Conservation (phyloP, 2,797 vertebrate species). For the Alosa sapidissima region DNA sequence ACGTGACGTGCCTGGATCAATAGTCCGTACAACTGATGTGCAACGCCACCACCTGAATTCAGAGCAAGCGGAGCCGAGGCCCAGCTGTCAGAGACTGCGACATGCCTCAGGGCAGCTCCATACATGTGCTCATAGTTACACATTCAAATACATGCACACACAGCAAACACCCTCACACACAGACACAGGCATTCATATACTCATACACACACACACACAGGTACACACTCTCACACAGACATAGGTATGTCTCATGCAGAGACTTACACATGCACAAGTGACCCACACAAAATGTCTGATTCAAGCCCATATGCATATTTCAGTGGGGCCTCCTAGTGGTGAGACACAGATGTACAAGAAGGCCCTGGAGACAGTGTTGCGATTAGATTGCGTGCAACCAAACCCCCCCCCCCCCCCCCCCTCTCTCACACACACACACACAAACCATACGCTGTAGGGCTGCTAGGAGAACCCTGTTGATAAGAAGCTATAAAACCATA, state of each 20-base stretch:
- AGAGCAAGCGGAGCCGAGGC: not conserved
- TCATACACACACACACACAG: not conserved
- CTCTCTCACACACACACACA: not conserved
- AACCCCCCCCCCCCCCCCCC: not conserved
- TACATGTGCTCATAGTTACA: not conserved
- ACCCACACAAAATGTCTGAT: not conserved
- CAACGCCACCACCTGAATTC: not conserved
- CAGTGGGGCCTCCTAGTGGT: not conserved
- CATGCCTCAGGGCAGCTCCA: not conserved
- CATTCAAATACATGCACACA: not conserved
- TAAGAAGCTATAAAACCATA: conserved; percentile 53
- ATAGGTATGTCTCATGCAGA: not conserved
- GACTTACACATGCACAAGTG: not conserved
- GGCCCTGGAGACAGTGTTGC: conserved; percentile 13
- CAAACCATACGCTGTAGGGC: not conserved
- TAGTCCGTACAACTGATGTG: not conserved
- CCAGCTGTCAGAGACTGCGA: not conserved
- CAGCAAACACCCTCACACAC: not conserved
- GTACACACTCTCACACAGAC: not conserved
- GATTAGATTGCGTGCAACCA: not conserved
- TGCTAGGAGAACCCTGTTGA: conserved; percentile 26
- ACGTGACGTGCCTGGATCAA: not conserved
- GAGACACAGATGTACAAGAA: not conserved
- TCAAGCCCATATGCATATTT: not conserved
- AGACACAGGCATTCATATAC: not conserved